A percentile compares a stretch with the other conserved stretches of the same genome.
phyloP scores from a whole-genome alignment of 2,113 vertebrate genomes.

The Motacilla alba region DNA sequence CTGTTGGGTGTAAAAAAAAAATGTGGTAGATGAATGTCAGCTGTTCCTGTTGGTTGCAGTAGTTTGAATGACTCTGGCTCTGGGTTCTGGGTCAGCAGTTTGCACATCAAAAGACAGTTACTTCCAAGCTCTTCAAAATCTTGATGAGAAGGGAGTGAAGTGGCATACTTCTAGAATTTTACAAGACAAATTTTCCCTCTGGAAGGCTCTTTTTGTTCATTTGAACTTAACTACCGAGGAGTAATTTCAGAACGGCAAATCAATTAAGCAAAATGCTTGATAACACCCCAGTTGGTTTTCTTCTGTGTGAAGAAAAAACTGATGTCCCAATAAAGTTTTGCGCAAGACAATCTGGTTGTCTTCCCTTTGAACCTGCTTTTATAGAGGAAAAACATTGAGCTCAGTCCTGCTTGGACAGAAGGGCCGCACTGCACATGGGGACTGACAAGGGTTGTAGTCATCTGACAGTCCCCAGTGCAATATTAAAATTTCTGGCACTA shows the following conservation, averaged over 20 bases:
- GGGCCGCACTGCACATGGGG: not conserved
- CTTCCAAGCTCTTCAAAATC: not conserved
- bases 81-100: not conserved
- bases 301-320: not conserved
- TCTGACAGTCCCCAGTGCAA: not conserved
- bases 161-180: not conserved
- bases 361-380: not conserved
- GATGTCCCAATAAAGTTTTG: not conserved
- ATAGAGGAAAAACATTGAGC: not conserved
- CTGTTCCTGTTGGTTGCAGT: not conserved
- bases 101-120: not conserved
- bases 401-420: not conserved
- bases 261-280: not conserved
- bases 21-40: not conserved
- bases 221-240: not conserved
- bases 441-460: not conserved
- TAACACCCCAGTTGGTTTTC: not conserved
- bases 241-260: not conserved
- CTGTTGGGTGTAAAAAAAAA: not conserved
- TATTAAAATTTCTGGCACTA: not conserved
- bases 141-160: not conserved
- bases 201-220: not conserved
- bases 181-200: not conserved
- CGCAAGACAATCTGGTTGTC: not conserved
- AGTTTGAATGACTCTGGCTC: not conserved